Conservation (phyloP, 2,113 vertebrate species). For the Hemicordylus capensis region DNA sequence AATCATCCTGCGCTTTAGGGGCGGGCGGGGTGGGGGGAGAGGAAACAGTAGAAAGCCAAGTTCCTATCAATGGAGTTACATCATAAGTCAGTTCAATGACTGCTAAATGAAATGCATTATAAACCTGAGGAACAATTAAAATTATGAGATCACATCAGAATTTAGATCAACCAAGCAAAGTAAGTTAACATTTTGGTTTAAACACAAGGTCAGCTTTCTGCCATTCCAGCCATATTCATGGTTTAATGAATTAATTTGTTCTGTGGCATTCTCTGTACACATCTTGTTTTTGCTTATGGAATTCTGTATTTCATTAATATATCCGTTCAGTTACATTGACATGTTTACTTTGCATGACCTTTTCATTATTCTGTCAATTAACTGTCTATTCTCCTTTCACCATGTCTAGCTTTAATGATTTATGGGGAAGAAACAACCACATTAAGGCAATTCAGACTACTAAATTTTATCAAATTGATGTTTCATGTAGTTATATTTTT, state of each 20-base stretch:
- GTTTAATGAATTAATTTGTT: background rate
- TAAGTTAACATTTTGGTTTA: background rate
- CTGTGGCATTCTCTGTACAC: background rate
- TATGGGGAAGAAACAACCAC: slow-evolving; percentile 14
- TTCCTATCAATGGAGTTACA: background rate
- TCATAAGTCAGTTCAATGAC: background rate
- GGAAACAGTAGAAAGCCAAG: background rate
- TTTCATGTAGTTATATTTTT: background rate
- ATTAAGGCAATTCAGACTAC: background rate
- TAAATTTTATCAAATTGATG: background rate
- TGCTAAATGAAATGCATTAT: background rate
- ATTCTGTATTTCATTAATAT: background rate
- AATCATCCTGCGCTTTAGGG: background rate
- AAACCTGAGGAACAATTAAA: background rate
- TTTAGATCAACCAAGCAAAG: slow-evolving; percentile 16
- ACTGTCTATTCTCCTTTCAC: slow-evolving; percentile 42
- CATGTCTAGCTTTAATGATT: slow-evolving; percentile 13
- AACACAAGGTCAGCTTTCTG: background rate
- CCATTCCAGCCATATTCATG: slow-evolving; percentile 13
- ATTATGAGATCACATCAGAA: background rate
- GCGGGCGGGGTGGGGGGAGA: background rate
- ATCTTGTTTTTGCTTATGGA: background rate
- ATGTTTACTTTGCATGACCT: slow-evolving; percentile 25
- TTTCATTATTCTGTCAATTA: slow-evolving; percentile 51
- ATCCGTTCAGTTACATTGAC: slow-evolving; percentile 26